Percentiles rank a stretch among this genome's conserved stretches.
These are phyloP conservation scores for Lycodopsis pacificus DNA, from an alignment of 2,797 vertebrate genomes.

Conservation along the genomic window DNA sequence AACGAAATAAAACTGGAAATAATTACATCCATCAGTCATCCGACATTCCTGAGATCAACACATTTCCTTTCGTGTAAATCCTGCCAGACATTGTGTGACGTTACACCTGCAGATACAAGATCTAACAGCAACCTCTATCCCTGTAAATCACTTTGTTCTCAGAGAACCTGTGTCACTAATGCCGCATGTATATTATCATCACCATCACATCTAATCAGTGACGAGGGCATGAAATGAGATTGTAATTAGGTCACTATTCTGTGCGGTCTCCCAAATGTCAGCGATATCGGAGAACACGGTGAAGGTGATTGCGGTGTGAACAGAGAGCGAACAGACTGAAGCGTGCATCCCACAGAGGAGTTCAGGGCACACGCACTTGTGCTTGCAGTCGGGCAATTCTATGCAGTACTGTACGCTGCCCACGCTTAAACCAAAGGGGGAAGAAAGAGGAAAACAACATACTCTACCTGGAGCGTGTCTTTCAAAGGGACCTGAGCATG, in stretches of 20 bases:
- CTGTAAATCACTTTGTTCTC: slow-evolving; percentile 7
- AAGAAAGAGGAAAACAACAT: slow-evolving; percentile 6
- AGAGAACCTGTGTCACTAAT: slow-evolving; percentile 11
- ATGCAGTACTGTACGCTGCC: slow-evolving; percentile 32
- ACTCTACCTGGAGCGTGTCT: neutral
- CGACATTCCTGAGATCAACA: neutral
- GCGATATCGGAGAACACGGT: slow-evolving; percentile 15
- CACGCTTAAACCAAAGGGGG: slow-evolving; percentile 44
- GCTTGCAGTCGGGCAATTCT: slow-evolving; percentile 42
- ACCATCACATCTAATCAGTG: slow-evolving; percentile 39
- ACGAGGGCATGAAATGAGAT: slow-evolving; percentile 44
- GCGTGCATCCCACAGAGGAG: slow-evolving; percentile 17
- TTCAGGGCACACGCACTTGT: neutral
- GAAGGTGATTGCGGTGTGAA: slow-evolving; percentile 1
- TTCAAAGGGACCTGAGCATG: slow-evolving; percentile 29
- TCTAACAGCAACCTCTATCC: slow-evolving; percentile 1
- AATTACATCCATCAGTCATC: neutral
- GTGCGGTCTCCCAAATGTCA: slow-evolving; percentile 28
- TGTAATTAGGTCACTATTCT: slow-evolving; percentile 46
- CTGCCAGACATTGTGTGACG: neutral
- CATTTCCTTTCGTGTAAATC: neutral
- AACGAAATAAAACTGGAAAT: neutral
- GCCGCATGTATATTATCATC: slow-evolving; percentile 26
- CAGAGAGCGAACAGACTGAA: slow-evolving; percentile 2
- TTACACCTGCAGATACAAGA: neutral